phyloP scores from a whole-genome alignment of 1,140 invertebrate genomes.

The Leptoteleia sp. region DNA sequence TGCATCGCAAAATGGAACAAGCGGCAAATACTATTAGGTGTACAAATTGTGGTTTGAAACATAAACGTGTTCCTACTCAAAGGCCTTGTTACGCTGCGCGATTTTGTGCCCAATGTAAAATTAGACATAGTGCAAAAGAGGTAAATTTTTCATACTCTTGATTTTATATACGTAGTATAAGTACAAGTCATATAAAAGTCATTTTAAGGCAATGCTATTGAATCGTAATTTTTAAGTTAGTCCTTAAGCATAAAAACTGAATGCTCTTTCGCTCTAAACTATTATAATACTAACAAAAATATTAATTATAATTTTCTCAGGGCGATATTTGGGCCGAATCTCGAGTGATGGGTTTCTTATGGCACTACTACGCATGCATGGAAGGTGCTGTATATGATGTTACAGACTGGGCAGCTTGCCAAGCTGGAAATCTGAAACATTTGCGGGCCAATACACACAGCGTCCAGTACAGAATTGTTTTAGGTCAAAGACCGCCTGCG shows the following conservation, averaged over 20 bases:
- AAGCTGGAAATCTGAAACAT: slow-evolving; percentile 90
- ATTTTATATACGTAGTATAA: too few relatives aligned
- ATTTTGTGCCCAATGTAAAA: slow-evolving; percentile 94
- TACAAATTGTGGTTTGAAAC: slow-evolving; percentile 94
- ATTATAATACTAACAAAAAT: too few relatives aligned
- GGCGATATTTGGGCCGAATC: slow-evolving; percentile 98
- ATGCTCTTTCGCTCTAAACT: too few relatives aligned
- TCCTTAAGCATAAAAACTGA: too few relatives aligned
- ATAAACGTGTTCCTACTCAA: slow-evolving; percentile 91
- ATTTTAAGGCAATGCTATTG: too few relatives aligned
- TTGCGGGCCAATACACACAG: slow-evolving; percentile 92
- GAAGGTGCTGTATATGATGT: slow-evolving; percentile 96
- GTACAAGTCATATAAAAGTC: too few relatives aligned
- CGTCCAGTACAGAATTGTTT: slow-evolving; percentile 95
- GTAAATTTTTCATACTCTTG: slow-evolving; percentile 82
- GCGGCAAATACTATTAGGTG: slow-evolving; percentile 94
- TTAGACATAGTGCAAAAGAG: slow-evolving; percentile 94
- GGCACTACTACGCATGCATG: slow-evolving; percentile 98
- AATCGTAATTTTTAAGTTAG: too few relatives aligned
- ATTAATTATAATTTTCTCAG: slow-evolving; percentile 83
- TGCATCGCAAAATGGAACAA: slow-evolving; percentile 96
- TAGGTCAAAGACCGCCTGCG: slow-evolving; percentile 84
- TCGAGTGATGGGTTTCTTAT: slow-evolving; percentile 91
- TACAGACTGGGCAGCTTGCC: slow-evolving; percentile 97
- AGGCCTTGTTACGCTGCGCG: slow-evolving; percentile 94